Percentiles rank a stretch among this genome's conserved stretches.
Conservation (phyloP, 92 coral and sea anemone species). For the Palythoa grandiflora region DNA sequence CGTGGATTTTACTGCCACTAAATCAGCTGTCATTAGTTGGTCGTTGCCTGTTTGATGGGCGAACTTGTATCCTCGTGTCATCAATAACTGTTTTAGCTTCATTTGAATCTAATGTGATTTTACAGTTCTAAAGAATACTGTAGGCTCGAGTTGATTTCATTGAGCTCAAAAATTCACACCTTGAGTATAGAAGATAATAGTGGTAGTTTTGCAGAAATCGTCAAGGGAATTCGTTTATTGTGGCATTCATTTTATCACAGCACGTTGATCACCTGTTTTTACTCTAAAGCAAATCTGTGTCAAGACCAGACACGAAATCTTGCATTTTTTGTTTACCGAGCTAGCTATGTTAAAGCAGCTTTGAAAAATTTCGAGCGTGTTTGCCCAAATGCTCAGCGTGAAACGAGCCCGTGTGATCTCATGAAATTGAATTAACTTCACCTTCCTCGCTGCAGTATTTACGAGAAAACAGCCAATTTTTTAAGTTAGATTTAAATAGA, state of each 20-base stretch:
- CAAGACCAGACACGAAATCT: not conserved
- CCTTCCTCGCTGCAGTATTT: not conserved
- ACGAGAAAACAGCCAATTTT: not conserved
- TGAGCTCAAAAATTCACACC: slow-evolving; percentile 39
- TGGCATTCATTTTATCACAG: slow-evolving; percentile 1
- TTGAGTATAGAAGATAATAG: not conserved
- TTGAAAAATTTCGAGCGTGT: slow-evolving; percentile 5
- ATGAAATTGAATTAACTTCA: not conserved
- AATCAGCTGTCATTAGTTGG: slow-evolving; percentile 36
- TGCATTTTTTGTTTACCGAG: not conserved
- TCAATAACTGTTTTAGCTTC: not conserved
- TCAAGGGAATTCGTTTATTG: slow-evolving; percentile 40
- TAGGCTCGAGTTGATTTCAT: slow-evolving; percentile 1
- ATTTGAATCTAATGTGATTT: slow-evolving; percentile 31
- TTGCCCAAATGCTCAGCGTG: slow-evolving; percentile 26
- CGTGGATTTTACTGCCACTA: not conserved
- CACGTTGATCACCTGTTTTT: not conserved
- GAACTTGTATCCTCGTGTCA: not conserved
- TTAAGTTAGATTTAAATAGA: not conserved
- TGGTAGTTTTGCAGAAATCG: slow-evolving; percentile 28
- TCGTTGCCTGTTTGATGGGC: slow-evolving; percentile 2
- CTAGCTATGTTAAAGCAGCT: not conserved
- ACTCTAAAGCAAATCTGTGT: not conserved
- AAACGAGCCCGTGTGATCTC: not conserved
- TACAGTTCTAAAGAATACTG: slow-evolving; percentile 8